Conservation (phyloP, 2,113 vertebrate species). For the Actenoides lindsayi region DNA sequence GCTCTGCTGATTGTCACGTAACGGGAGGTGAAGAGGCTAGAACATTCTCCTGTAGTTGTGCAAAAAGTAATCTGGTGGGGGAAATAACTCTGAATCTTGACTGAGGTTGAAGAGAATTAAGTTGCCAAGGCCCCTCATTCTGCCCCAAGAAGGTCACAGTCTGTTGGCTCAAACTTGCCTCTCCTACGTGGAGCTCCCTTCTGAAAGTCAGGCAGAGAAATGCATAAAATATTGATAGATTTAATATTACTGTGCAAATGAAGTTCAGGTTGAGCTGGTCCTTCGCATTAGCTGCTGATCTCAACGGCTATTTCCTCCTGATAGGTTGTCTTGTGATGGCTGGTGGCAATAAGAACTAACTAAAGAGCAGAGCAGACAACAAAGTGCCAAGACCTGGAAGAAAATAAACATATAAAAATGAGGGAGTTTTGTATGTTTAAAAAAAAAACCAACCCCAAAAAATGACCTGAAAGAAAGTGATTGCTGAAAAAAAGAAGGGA, state of each 20-base stretch:
- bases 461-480: background rate
- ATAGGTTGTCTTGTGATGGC: background rate
- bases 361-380: background rate
- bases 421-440: background rate
- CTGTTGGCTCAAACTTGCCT: background rate
- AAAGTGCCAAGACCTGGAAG: background rate
- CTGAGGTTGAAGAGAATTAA: background rate
- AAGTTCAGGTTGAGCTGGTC: slow-evolving; percentile 3
- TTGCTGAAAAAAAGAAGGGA: background rate
- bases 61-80: slow-evolving; percentile 22
- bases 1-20: background rate
- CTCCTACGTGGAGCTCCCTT: background rate
- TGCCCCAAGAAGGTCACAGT: slow-evolving; percentile 7
- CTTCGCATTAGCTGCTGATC: background rate
- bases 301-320: background rate
- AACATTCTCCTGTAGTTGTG: background rate
- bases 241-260: slow-evolving; percentile 18
- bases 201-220: slow-evolving; percentile 10
- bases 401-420: background rate
- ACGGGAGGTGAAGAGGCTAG: slow-evolving; percentile 35
- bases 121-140: background rate
- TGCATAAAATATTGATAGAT: slow-evolving; percentile 45
- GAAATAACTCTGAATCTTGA: background rate
- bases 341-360: background rate
- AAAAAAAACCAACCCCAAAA: too few species aligned